These are phyloP conservation scores for Callosobruchus maculatus DNA, from an alignment of 2,888 invertebrate species.

Conservation along the genomic window DNA sequence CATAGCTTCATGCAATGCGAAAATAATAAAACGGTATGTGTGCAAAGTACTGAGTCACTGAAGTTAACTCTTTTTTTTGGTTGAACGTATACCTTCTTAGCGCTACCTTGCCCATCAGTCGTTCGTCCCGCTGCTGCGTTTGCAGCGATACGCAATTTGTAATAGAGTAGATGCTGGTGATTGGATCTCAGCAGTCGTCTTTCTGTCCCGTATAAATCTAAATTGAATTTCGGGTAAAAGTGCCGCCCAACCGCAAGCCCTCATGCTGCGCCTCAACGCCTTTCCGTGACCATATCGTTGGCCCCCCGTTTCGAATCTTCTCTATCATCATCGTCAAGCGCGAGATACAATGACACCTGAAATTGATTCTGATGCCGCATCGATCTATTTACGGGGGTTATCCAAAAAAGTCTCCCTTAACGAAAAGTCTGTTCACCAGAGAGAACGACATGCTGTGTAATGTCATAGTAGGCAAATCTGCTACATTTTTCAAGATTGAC, in stretches of 20 bases:
- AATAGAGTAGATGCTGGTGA: slow-evolving; percentile 20
- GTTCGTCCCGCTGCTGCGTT: background rate
- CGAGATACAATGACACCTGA: background rate
- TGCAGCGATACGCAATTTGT: background rate
- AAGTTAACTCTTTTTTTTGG: no score
- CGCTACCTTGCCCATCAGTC: background rate
- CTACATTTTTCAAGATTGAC: no score
- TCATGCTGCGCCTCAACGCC: background rate
- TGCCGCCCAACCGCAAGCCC: background rate
- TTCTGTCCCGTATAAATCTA: slow-evolving; percentile 42
- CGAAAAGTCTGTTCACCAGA: no score
- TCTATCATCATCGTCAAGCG: background rate
- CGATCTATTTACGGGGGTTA: no score
- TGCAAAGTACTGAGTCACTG: no score
- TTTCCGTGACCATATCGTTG: background rate
- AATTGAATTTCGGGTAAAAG: slow-evolving; percentile 32
- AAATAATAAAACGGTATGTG: no score
- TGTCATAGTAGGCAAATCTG: no score
- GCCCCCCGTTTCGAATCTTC: background rate
- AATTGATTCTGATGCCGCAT: background rate
- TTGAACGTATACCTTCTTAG: no score
- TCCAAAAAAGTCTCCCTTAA: no score
- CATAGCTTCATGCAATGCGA: no score
- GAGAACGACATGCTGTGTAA: no score
- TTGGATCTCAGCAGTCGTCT: slow-evolving; percentile 45